Conservation (phyloP, 2,113 vertebrate genomes). For the Nesoenas mayeri region DNA sequence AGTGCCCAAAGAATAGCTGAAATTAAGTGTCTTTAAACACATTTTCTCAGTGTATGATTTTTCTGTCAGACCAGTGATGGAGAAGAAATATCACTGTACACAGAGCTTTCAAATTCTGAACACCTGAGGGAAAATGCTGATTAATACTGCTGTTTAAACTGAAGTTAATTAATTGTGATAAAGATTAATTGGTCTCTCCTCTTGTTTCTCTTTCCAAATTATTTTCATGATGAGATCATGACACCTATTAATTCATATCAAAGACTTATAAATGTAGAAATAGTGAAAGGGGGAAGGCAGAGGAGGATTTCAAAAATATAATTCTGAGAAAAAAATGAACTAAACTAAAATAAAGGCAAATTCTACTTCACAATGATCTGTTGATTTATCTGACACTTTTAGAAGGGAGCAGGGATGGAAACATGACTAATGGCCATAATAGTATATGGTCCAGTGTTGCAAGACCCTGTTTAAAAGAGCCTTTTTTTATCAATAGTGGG, state of each 20-base stretch:
- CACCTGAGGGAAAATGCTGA: background rate
- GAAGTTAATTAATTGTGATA: constrained; percentile 42
- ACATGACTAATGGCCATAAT: background rate
- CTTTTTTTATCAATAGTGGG: background rate
- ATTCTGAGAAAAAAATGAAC: background rate
- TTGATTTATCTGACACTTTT: background rate
- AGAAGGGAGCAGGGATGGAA: background rate
- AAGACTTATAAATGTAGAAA: constrained; percentile 12
- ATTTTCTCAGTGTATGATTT: background rate
- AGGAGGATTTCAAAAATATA: background rate
- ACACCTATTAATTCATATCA: constrained; percentile 19
- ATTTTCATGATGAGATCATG: constrained; percentile 9
- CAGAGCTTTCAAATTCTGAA: background rate
- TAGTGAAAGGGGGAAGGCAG: background rate
- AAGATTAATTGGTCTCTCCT: constrained; percentile 21
- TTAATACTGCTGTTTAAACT: constrained; percentile 14
- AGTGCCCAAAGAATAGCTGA: background rate
- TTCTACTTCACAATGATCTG: background rate
- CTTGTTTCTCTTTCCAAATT: background rate
- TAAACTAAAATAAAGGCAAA: background rate
- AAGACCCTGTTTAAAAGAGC: background rate
- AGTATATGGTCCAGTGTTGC: background rate
- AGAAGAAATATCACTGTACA: background rate
- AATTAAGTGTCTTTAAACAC: background rate
- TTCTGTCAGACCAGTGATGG: background rate